Percentiles rank a stretch among this genome's conserved stretches.
Conservation (phyloP, 2,113 vertebrate genomes). For the human region GRCh38 chr14:53982501-53983000, state of each 20-base stretch:
- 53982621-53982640: slow-evolving; percentile 14
- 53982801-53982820: not conserved
- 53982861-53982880: not conserved
- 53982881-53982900: not conserved
- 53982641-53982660: not conserved
- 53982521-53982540: not conserved
- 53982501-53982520: not conserved
- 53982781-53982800: not conserved
- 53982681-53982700: not conserved
- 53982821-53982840: not conserved
- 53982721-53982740: not conserved
- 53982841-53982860: not conserved
- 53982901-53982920: not conserved
- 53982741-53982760: not conserved
- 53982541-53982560: not conserved
- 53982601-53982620: not conserved
- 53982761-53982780: not conserved
- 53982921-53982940: not conserved
- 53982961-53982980: not conserved
- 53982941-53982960: not conserved
- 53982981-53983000: not conserved
- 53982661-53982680: not conserved
- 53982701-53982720: not conserved
- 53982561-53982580: not conserved
- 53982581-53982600: not conserved